These are phyloP conservation scores for Etia nguti DNA, from an alignment of 2,113 vertebrate species.

Conservation along the genomic window DNA sequence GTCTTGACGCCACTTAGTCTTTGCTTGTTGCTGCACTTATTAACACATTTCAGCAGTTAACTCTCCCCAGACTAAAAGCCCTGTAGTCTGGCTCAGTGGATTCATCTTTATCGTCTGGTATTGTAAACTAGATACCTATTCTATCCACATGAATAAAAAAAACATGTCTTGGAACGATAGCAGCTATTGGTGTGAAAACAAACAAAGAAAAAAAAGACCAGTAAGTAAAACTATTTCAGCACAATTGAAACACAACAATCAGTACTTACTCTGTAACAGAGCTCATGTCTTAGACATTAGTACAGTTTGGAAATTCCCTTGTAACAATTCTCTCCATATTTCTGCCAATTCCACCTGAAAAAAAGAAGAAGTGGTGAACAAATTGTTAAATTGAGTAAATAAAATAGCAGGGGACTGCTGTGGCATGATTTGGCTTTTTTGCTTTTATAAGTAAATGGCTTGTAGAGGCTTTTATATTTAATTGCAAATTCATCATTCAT, in stretches of 20 bases:
- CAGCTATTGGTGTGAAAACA: constrained; percentile 20
- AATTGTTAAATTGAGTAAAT: neutral
- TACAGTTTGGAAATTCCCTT: constrained; percentile 97
- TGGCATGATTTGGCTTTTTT: neutral
- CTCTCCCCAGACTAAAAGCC: constrained; percentile 13
- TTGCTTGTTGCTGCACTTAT: neutral
- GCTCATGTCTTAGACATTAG: constrained; percentile 83
- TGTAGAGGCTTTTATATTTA: neutral
- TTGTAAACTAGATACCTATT: constrained; percentile 28
- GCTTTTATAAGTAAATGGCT: neutral
- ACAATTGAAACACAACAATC: constrained; percentile 49
- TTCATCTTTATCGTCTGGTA: constrained; percentile 3
- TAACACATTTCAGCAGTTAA: constrained; percentile 6
- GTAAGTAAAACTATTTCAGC: constrained; percentile 38
- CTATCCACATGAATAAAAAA: constrained; percentile 24
- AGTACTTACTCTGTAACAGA: constrained; percentile 55
- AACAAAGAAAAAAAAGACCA: neutral
- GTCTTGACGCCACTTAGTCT: neutral
- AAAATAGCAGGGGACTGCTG: neutral
- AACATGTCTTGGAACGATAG: constrained; percentile 36
- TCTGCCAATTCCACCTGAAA: constrained; percentile 82
- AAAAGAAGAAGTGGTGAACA: constrained; percentile 27
- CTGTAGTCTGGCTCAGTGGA: neutral
- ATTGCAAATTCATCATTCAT: constrained; percentile 10
- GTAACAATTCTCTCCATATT: constrained; percentile 84